Evolutionary conservation across 1,140 invertebrate species (phyloP).

Genomic region (Micrasema longulum): DNA sequence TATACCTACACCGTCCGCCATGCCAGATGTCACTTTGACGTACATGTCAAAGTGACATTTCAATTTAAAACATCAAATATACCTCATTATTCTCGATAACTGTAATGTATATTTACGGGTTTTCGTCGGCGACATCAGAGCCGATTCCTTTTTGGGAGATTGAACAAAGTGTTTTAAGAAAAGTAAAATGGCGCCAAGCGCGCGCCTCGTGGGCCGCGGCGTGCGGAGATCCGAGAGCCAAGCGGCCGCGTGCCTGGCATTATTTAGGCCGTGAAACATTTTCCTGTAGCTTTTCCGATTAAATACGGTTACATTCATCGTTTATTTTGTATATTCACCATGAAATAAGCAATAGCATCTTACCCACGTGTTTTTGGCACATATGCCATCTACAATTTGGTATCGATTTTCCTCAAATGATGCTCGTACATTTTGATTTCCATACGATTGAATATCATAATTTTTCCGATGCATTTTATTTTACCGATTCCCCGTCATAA

Average conservation of each 20-base stretch:
- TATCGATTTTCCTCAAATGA: conserved; percentile 44
- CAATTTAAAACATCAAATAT: conserved; percentile 33
- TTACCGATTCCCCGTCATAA: not conserved
- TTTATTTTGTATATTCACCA: conserved; percentile 2
- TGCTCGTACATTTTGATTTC: not conserved
- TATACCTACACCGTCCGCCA: conserved; percentile 34
- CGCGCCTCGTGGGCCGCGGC: conserved; percentile 50
- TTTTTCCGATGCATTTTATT: conserved; percentile 1
- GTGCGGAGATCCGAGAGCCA: conserved; percentile 20
- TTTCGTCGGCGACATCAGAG: conserved; percentile 52
- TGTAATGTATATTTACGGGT: not conserved
- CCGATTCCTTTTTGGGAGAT: conserved; percentile 40
- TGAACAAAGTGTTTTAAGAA: conserved; percentile 42
- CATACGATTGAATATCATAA: not conserved
- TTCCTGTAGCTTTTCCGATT: not conserved
- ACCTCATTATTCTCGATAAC: conserved; percentile 1
- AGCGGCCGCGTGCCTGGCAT: conserved; percentile 36
- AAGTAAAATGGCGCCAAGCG: conserved; percentile 69
- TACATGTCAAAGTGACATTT: conserved; percentile 54
- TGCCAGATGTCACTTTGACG: conserved; percentile 55
- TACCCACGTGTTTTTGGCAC: conserved; percentile 38
- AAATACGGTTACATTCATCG: conserved; percentile 6
- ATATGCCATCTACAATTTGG: conserved; percentile 14
- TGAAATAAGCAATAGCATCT: not conserved
- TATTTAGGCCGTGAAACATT: conserved; percentile 24